These are phyloP conservation scores for Agapostemon virescens DNA, from an alignment of 2,888 invertebrate species.

Conservation along the genomic window DNA sequence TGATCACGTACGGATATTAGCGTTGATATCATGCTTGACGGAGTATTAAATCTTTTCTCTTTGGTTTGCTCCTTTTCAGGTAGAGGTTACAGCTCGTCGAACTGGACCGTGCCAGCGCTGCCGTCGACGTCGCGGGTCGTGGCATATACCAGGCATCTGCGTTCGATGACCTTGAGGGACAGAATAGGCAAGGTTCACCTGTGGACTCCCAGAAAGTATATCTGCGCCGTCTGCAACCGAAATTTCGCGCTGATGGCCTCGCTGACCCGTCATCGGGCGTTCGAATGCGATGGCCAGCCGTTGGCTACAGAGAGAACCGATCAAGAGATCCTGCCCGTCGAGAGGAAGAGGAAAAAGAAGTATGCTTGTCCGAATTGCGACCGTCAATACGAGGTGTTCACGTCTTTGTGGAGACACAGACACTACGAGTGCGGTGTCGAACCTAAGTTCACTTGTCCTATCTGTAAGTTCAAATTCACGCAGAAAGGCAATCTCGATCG, in stretches of 20 bases:
- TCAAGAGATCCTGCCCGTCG: not conserved
- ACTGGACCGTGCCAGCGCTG: slow-evolving; percentile 74
- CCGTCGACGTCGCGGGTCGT: slow-evolving; percentile 69
- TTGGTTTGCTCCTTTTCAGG: slow-evolving; percentile 63
- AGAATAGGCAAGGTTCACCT: slow-evolving; percentile 35
- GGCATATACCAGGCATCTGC: slow-evolving; percentile 64
- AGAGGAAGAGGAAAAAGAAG: slow-evolving; percentile 65
- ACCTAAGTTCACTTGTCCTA: slow-evolving; percentile 84
- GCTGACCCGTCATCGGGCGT: slow-evolving; percentile 69
- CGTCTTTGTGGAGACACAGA: slow-evolving; percentile 76
- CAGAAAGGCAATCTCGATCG: slow-evolving; percentile 82
- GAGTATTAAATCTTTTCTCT: slow-evolving; percentile 28
- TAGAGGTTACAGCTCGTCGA: slow-evolving; percentile 71
- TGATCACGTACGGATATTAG: not conserved
- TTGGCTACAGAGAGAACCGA: not conserved
- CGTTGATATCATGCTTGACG: not conserved
- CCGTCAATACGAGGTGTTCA: slow-evolving; percentile 74
- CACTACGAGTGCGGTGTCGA: slow-evolving; percentile 84
- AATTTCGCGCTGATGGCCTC: slow-evolving; percentile 73
- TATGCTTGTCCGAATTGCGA: slow-evolving; percentile 72
- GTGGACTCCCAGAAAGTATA: slow-evolving; percentile 71
- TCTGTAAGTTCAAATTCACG: slow-evolving; percentile 83
- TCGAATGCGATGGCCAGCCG: slow-evolving; percentile 48
- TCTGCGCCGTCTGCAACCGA: slow-evolving; percentile 73
- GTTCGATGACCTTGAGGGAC: slow-evolving; percentile 68